Evolutionary conservation across 2,888 invertebrate genomes (phyloP).

Genomic region (Drosophila paracracens): DNA sequence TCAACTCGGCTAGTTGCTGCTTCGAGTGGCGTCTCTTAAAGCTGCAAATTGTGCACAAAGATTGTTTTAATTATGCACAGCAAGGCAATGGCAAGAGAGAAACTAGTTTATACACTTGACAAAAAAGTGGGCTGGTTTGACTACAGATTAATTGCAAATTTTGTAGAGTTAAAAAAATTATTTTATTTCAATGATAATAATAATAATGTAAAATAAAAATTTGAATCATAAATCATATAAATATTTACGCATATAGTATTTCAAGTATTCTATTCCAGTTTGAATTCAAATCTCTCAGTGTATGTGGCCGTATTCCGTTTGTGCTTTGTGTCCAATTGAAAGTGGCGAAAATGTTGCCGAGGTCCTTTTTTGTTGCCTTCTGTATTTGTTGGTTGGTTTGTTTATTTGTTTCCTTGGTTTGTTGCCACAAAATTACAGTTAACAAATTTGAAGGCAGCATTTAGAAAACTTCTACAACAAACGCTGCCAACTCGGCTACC

Average conservation of each 20-base stretch:
- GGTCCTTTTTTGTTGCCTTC: constrained; percentile 5
- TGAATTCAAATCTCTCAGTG: constrained; percentile 22
- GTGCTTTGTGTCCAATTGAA: constrained; percentile 35
- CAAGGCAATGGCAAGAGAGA: constrained; percentile 8
- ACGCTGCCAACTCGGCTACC: constrained; percentile 12
- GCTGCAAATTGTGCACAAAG: constrained; percentile 27
- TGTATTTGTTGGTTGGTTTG: constrained; percentile 25
- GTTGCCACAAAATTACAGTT: constrained; percentile 62
- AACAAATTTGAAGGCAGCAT: constrained; percentile 56
- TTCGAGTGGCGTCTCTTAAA: constrained; percentile 44
- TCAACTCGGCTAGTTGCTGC: constrained; percentile 8
- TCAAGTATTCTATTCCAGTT: background rate
- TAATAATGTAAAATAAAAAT: too few relatives aligned
- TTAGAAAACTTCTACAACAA: constrained; percentile 41
- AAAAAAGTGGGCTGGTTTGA: background rate
- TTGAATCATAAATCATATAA: background rate
- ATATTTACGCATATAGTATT: background rate
- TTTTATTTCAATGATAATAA: background rate
- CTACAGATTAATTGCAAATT: background rate
- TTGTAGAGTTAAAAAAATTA: fast-evolving
- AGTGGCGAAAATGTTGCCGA: constrained; percentile 34
- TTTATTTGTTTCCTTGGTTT: constrained; percentile 27
- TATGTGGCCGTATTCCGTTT: constrained; percentile 23
- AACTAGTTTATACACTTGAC: constrained; percentile 32
- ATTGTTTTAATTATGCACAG: constrained; percentile 54